Evolutionary conservation across 2,888 invertebrate species (phyloP), one percentile per base, ranked within the genome.

Genomic region (Ectemnius continuus): DNA sequence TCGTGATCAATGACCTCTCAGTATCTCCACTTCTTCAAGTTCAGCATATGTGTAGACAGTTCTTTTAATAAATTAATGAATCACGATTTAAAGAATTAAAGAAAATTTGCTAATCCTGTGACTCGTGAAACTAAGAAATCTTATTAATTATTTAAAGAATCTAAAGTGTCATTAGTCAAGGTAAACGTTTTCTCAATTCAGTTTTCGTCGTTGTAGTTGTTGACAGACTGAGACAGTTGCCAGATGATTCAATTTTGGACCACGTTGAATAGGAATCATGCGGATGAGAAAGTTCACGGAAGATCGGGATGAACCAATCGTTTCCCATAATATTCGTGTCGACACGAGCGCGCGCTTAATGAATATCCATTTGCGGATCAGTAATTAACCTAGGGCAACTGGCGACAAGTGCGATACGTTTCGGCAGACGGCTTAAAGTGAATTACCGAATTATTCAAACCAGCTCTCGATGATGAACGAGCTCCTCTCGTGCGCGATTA

Each of bases 401-500:
- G 14, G 11, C 46, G 18, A 46, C 36, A 36, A 36, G 36, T 1
- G 36, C 36, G 47, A 61, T 61, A 23, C 23, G 13, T 45, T 18
- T 16, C 52, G 16, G 14, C 14, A 52, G 47, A 14, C 23, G 20
- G 47, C 36, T 36, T 11, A 16, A 61, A 46, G 47, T 46, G 47
- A 61, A 61, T 61, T 61, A 61, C 14, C 47, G 16, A 61, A 61
- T 61, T 46, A 61, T 61, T 16, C 61, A 6, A 46, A 18, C 16
- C 14, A 4, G 4, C 47, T 36, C 20, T 36, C 61, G 61, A 47
- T 61, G 47, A 61, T 47, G 18, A 45, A 61, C 48, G 61, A 48
- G 18, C 13, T 52, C 56, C 23, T 56, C 52, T 56, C 64, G 64
- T 56, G 56, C 16, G 26, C 48, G 52, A 56, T 64, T 28, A 64